phyloP scores from a whole-genome alignment of 35 echinoderm and acorn worm species.

The Heliocidaris tuberculata region DNA sequence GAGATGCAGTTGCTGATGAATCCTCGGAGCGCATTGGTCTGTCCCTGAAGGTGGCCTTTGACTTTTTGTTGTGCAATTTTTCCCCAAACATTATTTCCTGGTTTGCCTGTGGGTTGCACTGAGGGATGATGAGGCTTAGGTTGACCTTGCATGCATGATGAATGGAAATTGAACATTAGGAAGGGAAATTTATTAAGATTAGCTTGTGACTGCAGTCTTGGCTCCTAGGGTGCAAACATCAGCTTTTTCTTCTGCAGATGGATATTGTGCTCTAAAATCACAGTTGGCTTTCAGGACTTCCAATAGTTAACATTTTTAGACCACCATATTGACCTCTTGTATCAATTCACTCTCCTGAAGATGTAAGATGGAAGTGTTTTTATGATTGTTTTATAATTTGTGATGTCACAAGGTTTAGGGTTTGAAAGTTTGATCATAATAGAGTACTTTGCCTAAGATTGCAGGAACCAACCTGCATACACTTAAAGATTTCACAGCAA shows the following conservation, averaged over 20 bases:
- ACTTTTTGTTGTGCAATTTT: neutral
- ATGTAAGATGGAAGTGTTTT: too few species aligned
- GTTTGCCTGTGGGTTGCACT: neutral
- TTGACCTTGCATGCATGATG: neutral
- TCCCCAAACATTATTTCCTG: neutral
- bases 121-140: neutral
- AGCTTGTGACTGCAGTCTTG: neutral
- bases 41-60: neutral
- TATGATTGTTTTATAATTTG: too few species aligned
- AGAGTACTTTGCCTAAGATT: too few species aligned
- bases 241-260: neutral
- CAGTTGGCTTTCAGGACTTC: neutral
- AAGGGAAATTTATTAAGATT: neutral
- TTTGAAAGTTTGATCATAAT: too few species aligned
- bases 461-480: too few species aligned
- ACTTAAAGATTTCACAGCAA: too few species aligned
- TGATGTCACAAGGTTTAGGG: too few species aligned
- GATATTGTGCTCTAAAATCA: neutral
- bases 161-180: neutral
- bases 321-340: neutral
- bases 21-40: neutral
- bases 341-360: too few species aligned
- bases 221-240: neutral
- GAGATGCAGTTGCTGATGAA: neutral
- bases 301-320: neutral